Evolutionary conservation across 2,113 vertebrate species (phyloP).

Genomic region (Tragelaphus imberbis): DNA sequence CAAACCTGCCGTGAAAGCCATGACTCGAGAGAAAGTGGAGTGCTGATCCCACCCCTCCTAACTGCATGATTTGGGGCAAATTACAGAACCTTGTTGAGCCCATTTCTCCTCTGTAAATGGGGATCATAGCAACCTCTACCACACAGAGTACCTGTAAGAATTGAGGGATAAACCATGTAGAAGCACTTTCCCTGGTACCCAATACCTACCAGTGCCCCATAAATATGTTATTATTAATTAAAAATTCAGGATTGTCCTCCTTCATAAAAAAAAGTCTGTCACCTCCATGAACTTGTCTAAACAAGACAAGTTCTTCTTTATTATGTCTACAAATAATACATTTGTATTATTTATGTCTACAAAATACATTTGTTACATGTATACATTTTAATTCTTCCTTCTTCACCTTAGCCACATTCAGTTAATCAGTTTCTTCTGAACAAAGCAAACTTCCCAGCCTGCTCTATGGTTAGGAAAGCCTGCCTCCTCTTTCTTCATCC

Average conservation of each 20-base stretch:
- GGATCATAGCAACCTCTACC: background rate
- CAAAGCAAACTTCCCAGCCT: background rate
- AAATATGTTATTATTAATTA: background rate
- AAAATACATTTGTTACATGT: background rate
- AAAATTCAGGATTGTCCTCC: background rate
- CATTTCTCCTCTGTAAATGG: background rate
- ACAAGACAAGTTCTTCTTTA: background rate
- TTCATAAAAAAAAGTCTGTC: background rate
- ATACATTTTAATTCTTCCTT: background rate
- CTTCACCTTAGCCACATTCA: background rate
- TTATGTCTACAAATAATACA: background rate
- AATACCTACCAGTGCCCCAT: background rate
- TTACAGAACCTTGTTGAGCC: background rate
- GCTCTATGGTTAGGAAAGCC: too few relatives aligned
- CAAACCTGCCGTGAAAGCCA: background rate
- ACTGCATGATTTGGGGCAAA: background rate
- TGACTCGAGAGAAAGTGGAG: too few relatives aligned
- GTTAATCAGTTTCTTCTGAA: background rate
- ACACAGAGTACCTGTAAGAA: background rate
- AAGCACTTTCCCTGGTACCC: background rate
- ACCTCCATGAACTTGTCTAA: background rate
- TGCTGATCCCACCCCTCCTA: background rate
- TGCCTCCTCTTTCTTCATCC: background rate
- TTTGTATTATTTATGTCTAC: background rate
- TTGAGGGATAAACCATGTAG: fast-evolving